Evolutionary conservation across 2,113 vertebrate species (phyloP).

Genomic region (Ammodytes marinus): DNA sequence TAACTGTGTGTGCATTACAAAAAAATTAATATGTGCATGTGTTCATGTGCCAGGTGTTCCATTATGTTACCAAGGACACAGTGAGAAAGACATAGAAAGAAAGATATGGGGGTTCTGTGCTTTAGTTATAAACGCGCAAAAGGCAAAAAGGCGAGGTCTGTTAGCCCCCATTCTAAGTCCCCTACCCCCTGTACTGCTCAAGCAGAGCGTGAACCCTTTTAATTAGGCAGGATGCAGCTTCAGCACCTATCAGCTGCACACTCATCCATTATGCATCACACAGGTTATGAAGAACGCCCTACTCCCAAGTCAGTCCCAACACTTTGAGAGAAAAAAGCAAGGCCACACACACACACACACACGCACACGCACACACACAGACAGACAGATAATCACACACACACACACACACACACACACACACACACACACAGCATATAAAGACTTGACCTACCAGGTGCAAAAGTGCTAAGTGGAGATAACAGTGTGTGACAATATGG

Average conservation of each 20-base stretch:
- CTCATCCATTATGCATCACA: slow-evolving; percentile 80
- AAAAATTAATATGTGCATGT: slow-evolving; percentile 25
- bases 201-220: slow-evolving; percentile 78
- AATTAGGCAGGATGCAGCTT: slow-evolving; percentile 81
- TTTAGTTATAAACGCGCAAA: too few relatives aligned
- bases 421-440: slow-evolving; percentile 47
- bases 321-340: slow-evolving; percentile 39
- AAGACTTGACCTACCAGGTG: slow-evolving; percentile 67
- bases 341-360: slow-evolving; percentile 47
- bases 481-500: slow-evolving; percentile 66
- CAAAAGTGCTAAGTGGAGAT: slow-evolving; percentile 78
- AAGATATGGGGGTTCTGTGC: slow-evolving; percentile 30
- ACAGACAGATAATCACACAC: slow-evolving; percentile 15
- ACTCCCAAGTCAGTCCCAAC: slow-evolving; percentile 39
- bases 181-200: slow-evolving; percentile 63
- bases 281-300: slow-evolving; percentile 67
- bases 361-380: slow-evolving; percentile 42
- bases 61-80: slow-evolving; percentile 69
- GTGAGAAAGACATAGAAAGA: slow-evolving; percentile 31
- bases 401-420: slow-evolving; percentile 44
- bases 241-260: slow-evolving; percentile 79
- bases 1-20: too few relatives aligned
- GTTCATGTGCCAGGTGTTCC: slow-evolving; percentile 77
- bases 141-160: slow-evolving; percentile 55
- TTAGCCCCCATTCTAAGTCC: slow-evolving; percentile 56